Evolutionary conservation across 2,113 vertebrate species (phyloP).

Genomic region (Taurulus bubalis): DNA sequence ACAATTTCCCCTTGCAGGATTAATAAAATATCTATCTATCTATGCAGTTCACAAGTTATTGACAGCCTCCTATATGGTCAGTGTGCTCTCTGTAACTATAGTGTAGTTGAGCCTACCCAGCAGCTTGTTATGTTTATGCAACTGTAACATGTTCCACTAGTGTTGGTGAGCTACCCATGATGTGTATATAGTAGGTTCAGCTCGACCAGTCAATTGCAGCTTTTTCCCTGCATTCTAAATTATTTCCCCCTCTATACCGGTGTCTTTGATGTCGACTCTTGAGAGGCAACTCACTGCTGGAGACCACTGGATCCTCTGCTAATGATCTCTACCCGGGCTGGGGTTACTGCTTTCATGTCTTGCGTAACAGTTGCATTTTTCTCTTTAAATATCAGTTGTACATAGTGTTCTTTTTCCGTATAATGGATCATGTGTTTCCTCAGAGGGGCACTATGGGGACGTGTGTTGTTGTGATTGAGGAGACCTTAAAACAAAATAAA

Average conservation of each 20-base stretch:
- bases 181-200: conserved; percentile 23
- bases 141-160: conserved; percentile 29
- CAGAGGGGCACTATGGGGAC: neutral
- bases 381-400: conserved; percentile 55
- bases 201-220: conserved; percentile 36
- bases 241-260: conserved; percentile 47
- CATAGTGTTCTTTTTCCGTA: conserved; percentile 35
- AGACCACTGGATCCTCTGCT: conserved; percentile 71
- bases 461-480: conserved; percentile 9
- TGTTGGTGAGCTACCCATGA: conserved; percentile 32
- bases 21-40: too few relatives aligned
- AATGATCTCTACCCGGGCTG: conserved; percentile 73
- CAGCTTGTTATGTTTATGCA: conserved; percentile 5
- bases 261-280: conserved; percentile 77
- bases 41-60: neutral
- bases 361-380: conserved; percentile 61
- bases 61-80: neutral
- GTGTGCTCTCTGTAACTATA: neutral
- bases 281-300: conserved; percentile 72
- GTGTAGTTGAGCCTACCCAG: neutral
- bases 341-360: conserved; percentile 74
- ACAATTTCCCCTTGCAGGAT: too few relatives aligned
- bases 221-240: conserved; percentile 49
- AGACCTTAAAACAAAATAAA: conserved; percentile 47
- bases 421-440: conserved; percentile 46